Base-by-base conservation (phyloP, 2,888 invertebrate species). In the Biston betularia region DNA sequence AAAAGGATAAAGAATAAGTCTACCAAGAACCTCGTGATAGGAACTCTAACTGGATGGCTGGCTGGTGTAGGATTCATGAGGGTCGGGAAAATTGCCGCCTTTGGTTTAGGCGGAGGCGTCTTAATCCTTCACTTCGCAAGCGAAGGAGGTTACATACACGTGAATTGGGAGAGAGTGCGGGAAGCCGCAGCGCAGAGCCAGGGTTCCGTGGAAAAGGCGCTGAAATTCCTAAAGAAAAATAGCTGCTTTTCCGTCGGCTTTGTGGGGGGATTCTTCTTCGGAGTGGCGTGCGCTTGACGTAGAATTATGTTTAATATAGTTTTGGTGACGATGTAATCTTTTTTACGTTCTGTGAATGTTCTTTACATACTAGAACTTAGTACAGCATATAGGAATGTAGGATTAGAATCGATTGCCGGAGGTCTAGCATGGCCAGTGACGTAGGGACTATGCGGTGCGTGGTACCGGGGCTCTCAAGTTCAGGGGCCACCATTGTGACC, bases 71-170 rank as follows among this genome's bases (percentile, higher is more conserved):
- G 97, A 14, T 95, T 96, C 35, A 95, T 96, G 89, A 97, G 96
- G 89, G 95, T 98, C 59, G 98, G 98, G 0, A 98, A 98, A 90
- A 94, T 97, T 15, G 97, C 97, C 0, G 98, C 98, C 0, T 95
- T 97, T 65, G 97, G 98, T 0, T 91, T 98, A 46, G 98, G 98
- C 44, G 98, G 98, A 9, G 96, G 98, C 34, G 95, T 98, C 33
- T 95, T 99, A 63, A 90, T 98, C 12, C 89, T 98, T 42, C 97
- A 98, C 94, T 94, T 98, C 53, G 98, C 98, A 0, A 96, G 97
- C 70, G 97, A 98, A 79, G 95, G 97, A 75, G 98, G 98, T 2
- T 98, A 97, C 79, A 96, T 99, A 7, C 96, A 96, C 74, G 95
- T 98, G 62, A 97, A 98, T 88, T 98, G 98, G 98, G 96, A 96